A percentile compares a stretch with the other conserved stretches of the same genome.
These are phyloP conservation scores for Hippocampus guttulatus DNA, from an alignment of 2,113 vertebrate species.

Conservation along the genomic window DNA sequence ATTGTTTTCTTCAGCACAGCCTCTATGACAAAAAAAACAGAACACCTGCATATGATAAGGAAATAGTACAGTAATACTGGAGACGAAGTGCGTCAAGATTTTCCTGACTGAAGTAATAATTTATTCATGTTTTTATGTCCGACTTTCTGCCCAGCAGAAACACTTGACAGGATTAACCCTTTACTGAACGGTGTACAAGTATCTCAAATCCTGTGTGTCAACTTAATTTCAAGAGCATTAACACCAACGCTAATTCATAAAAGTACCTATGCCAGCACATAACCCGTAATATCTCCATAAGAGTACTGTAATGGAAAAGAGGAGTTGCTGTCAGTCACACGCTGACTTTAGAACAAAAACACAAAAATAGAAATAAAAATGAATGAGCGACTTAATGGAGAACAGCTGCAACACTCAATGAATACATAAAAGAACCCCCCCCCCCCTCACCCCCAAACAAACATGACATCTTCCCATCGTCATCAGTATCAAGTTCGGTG, in stretches of 20 bases:
- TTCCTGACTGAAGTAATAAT: constrained; percentile 17
- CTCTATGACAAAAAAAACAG: constrained; percentile 19
- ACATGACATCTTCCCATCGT: background rate
- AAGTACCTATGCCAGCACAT: background rate
- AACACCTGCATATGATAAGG: constrained; percentile 15
- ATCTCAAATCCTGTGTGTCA: constrained; percentile 4
- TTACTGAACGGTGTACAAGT: constrained; percentile 22
- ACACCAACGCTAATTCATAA: background rate
- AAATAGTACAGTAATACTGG: constrained; percentile 9
- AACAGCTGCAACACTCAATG: background rate
- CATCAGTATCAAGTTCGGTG: background rate
- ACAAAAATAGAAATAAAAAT: constrained; percentile 16
- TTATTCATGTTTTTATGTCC: constrained; percentile 18
- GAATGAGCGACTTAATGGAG: background rate
- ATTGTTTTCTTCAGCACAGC: constrained; percentile 32
- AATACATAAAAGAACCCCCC: no score
- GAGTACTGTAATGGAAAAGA: constrained; percentile 1
- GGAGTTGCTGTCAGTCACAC: constrained; percentile 11
- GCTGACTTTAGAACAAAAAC: constrained; percentile 5
- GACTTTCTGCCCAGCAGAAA: constrained; percentile 67
- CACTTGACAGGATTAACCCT: constrained; percentile 14
- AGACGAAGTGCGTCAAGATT: constrained; percentile 12
- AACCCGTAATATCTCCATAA: background rate
- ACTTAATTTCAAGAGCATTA: background rate
- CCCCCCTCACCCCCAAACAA: no score